Conservation (phyloP, 2,113 vertebrate species). For the Chlorodrepanis virens region DNA sequence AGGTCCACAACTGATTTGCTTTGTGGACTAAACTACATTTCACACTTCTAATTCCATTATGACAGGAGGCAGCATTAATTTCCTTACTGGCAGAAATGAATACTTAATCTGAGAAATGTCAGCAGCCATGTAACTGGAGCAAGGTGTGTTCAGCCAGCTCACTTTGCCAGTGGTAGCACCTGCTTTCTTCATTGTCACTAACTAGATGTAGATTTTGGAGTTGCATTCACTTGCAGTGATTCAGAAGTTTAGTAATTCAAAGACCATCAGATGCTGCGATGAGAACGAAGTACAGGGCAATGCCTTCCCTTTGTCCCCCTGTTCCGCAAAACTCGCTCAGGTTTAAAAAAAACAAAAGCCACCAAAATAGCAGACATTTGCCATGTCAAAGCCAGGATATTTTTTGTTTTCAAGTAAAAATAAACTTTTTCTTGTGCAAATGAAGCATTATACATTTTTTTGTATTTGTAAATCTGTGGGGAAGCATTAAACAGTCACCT, state of each 20-base stretch:
- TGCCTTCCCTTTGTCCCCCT: conserved; percentile 32
- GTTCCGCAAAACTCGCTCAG: conserved; percentile 55
- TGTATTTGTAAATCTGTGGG: conserved; percentile 54
- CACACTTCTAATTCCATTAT: not conserved
- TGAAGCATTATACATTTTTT: conserved; percentile 54
- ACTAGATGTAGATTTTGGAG: not conserved
- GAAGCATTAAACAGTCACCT: conserved; percentile 64
- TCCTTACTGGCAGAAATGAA: not conserved
- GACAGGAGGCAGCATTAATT: not conserved
- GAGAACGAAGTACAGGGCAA: conserved; percentile 28
- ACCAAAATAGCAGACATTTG: conserved; percentile 58
- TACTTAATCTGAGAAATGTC: not conserved
- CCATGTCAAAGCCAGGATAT: conserved; percentile 51
- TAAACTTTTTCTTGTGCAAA: conserved; percentile 19
- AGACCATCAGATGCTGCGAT: conserved; percentile 51
- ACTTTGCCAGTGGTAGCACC: not conserved
- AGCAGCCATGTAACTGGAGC: not conserved
- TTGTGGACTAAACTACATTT: not conserved
- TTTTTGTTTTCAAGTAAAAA: conserved; percentile 32
- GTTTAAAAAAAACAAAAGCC: conserved; percentile 36
- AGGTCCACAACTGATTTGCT: not conserved
- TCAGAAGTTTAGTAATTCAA: conserved; percentile 1
- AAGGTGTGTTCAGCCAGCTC: not conserved
- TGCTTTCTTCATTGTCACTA: not conserved
- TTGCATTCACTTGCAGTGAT: not conserved